phyloP scores from a whole-genome alignment of 64 coral and sea anemone genomes.

The Porites lutea region DNA sequence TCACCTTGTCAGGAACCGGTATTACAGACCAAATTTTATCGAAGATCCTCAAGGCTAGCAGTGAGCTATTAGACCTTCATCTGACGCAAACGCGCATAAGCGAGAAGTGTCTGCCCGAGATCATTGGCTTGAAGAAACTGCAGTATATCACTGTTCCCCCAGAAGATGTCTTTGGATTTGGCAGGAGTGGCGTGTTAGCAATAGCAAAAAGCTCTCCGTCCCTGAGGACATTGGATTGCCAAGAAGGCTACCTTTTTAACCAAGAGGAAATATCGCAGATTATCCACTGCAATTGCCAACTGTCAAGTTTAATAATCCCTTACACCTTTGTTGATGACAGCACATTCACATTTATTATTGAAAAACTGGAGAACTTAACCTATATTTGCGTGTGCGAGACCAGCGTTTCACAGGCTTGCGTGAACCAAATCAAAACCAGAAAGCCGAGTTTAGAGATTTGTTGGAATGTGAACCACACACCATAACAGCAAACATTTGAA shows the following conservation, averaged over 20 bases:
- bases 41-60: background rate
- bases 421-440: background rate
- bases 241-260: slow-evolving; percentile 16
- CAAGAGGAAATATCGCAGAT: background rate
- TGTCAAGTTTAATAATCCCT: background rate
- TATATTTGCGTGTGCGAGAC: slow-evolving; percentile 11
- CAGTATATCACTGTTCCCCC: background rate
- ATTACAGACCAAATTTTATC: background rate
- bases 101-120: background rate
- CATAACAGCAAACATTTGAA: background rate
- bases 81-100: background rate
- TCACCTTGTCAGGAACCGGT: background rate
- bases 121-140: background rate
- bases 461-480: slow-evolving; percentile 17
- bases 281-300: background rate
- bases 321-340: background rate
- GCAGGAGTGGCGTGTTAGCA: background rate
- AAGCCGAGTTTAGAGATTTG: slow-evolving; percentile 21
- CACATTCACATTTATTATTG: background rate
- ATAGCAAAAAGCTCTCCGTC: background rate
- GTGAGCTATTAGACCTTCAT: background rate
- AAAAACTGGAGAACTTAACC: background rate
- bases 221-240: slow-evolving; percentile 8
- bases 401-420: background rate
- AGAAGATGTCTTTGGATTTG: background rate